These are phyloP conservation scores for Acleris holmiana DNA, from an alignment of 2,888 invertebrate species.

Conservation along the genomic window DNA sequence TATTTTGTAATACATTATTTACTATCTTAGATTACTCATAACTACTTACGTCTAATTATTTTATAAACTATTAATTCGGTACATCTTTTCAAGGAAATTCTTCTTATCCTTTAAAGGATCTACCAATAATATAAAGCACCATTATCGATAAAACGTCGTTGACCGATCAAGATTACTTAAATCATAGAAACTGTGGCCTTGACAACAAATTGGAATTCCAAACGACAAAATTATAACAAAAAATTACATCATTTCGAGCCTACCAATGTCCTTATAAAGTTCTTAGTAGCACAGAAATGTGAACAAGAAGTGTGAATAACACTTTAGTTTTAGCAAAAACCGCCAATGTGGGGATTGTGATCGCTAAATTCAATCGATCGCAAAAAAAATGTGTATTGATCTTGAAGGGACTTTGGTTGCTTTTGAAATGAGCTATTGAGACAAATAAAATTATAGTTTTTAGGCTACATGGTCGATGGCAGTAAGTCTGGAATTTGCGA, in stretches of 20 bases:
- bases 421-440: no score
- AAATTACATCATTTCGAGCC: constrained; percentile 24
- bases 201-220: constrained; percentile 17
- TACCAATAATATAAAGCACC: no score
- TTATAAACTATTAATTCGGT: no score
- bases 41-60: no score
- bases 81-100: no score
- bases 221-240: constrained; percentile 18
- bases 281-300: constrained; percentile 6
- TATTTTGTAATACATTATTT: no score
- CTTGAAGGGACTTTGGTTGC: no score
- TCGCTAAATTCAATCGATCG: background rate
- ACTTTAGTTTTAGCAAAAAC: background rate
- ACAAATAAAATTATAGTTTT: no score
- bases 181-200: constrained; percentile 5
- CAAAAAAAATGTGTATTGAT: background rate
- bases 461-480: background rate
- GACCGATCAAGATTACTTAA: background rate
- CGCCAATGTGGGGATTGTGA: background rate
- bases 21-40: no score
- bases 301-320: background rate
- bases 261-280: constrained; percentile 21
- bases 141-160: no score
- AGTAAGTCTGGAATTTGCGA: constrained; percentile 43
- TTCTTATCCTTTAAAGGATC: no score